Evolutionary conservation across 2,113 vertebrate species (phyloP), one percentile per base, ranked within the genome.

Genomic region (Pteropus alecto): DNA sequence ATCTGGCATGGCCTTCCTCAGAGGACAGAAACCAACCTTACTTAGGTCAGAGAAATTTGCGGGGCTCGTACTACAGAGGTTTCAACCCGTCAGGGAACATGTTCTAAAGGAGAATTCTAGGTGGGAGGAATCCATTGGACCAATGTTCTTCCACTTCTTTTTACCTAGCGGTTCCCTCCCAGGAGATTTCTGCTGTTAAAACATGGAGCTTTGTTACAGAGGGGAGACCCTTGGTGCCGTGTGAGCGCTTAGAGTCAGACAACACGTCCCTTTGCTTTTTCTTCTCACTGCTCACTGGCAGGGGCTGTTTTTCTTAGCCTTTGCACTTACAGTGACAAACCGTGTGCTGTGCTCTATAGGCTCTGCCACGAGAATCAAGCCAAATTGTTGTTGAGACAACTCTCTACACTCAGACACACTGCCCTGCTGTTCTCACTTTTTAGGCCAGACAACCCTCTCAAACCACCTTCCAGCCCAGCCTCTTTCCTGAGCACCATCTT

Each of bases 341-440:
- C 5, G 1, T 6, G 2, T 12, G 7, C 1, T 38, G 33, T 3
- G 5, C 5, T n/a, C 46, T 48, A 15, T 1, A 6, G 13, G 21
- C 7, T 46, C 9, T 24, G 22, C 13, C 2, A 9, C 46, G 6
- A 22, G 16, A 26, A n/a, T 18, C 33, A 85, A 81, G 22, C 65
- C 28, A 3, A 5, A 35, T 5, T 8, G 5, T 6, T 18, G 18
- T 15, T 16, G 48, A 74, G 54, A n/a, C 8, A 18, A 21, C 51
- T 46, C 9, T 83, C 79, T 22, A 3, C 0, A 1, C 26, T 33
- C 26, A 15, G 24, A 19, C 11, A 33, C 2, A 0, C 21, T 4
- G 28, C 35, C 58, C 58, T 10, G 73, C 16, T 1, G 4, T 0
- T 35, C 33, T 33, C 43, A 8, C 24, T 21, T 30, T 68, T 76